Evolutionary conservation across 1,140 invertebrate species (phyloP).

Genomic region (Eupristina koningsbergeri): DNA sequence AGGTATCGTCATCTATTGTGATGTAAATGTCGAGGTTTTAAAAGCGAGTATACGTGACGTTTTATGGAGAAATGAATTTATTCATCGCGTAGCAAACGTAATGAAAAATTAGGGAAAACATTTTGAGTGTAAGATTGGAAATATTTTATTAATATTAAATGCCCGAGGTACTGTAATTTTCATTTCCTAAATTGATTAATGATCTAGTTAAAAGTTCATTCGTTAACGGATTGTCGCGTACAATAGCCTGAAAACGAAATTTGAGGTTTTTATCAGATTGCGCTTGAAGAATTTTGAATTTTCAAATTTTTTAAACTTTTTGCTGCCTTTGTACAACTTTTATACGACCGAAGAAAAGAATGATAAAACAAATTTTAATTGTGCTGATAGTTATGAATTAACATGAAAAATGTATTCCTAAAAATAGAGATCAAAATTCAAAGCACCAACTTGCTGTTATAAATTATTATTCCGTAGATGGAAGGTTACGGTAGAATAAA

Average conservation of each 20-base stretch:
- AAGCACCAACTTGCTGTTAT: neutral
- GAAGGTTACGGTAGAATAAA: neutral
- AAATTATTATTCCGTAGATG: neutral
- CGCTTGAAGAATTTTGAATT: neutral
- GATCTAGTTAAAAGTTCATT: neutral
- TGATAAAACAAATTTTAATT: neutral
- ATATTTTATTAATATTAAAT: too few species aligned
- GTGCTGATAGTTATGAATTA: neutral
- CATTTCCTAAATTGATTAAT: neutral
- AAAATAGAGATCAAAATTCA: slow-evolving; percentile 14
- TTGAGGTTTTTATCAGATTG: neutral
- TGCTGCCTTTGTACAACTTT: neutral
- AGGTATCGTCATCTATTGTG: neutral
- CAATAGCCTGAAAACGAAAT: neutral
- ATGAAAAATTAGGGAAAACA: neutral
- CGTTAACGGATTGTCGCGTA: neutral
- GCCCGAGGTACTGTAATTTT: too few species aligned
- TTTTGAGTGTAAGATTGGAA: neutral
- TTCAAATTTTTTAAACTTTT: neutral
- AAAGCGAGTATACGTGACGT: neutral
- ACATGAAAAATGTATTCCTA: neutral
- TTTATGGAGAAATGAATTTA: neutral
- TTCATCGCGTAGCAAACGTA: neutral
- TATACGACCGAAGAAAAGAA: neutral
- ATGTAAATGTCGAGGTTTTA: neutral